Base-by-base conservation (phyloP, 2,797 vertebrate genomes). In the Aldrovandia affinis region DNA sequence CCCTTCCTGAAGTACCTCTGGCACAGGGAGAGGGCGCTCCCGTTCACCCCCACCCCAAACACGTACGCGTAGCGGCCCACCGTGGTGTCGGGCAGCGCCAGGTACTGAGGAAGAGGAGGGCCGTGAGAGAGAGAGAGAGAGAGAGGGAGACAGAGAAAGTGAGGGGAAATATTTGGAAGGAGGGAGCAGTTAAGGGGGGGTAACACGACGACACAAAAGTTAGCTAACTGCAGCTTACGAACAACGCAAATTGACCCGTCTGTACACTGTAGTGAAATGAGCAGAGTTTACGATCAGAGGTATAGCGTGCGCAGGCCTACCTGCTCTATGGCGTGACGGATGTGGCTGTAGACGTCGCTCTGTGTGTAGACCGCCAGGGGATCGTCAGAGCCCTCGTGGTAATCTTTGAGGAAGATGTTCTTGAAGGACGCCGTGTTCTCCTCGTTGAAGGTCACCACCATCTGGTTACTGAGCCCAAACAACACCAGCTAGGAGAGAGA, bases 381-480 rank as follows among this genome's bases (percentile, higher is more conserved):
- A 33, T 90, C 91, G 0, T 95, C 95, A 0, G 88, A 44, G 0
- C 92, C 91, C 0, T 97, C 96, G 0, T 86, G 83, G 33, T 97
- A 99, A 90, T 92, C 96, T 88, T 95, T 95, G 68, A 98, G 94
- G 93, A 99, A 98, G 65, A 99, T 96, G 87, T 98, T 96, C 70
- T 95, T 97, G 92, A 99, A 98, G 0, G 96, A 93, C 0, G 95
- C 90, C 0, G 97, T 97, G 94, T 97, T 99, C 88, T 98, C 97
- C 85, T 99, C 97, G 83, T 96, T 97, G 89, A 99, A 99, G 0
- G 96, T 96, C 89, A 98, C 97, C 14, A 96, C 97, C 96, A 98
- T 96, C 94, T 99, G 98, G 91, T 99, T 99, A 91, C 97, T 99
- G 89, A 99, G 96, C 1, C 97, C 97, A 0, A 99, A 99, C 81